Evolutionary conservation across 2,113 vertebrate genomes (phyloP), one percentile per base, ranked within the genome.

Genomic region (Rhinoderma darwinii): DNA sequence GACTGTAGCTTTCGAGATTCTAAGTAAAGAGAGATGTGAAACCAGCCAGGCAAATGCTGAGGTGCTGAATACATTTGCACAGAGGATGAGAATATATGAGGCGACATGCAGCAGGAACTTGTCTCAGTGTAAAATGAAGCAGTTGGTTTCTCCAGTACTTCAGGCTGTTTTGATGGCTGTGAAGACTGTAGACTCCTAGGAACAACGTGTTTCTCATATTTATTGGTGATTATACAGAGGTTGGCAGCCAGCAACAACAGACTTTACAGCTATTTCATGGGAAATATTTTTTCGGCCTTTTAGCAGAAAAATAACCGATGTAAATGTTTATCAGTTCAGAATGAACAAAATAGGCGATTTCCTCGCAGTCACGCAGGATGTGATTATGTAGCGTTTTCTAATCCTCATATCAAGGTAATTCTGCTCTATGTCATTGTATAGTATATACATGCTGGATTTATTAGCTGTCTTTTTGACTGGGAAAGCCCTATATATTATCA

Each of bases 121-220:
- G 59, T 82, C 41, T 68, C 80, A 41, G 10, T 44, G 61, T 68
- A 47, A n/a, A 68, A 82, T 82, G 6, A 82, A 82, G 80, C 80
- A 82, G 59, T 82, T 47, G 80, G 39, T 47, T 17, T 63, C 18
- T 44, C 61, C 25, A 27, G 39, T 66, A 44, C 59, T 82, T 27
- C 61, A 68, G 79, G 80, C 80, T 82, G 59, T 82, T 82, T n/a
- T n/a, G n/a, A n/a, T n/a, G n/a, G 39, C 47, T 68, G 30, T 68
- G 51, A 56, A 22, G 80, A 32, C 59, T 41, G 30, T 66, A 82
- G 56, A 27, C 56, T 66, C 56, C 4, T 15, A 82, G 39, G 37
- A 30, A 59, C 50, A 77, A 80, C 54, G 41, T 63, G 59, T 66
- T 82, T 61, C 79, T 47, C n/a, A 82, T 63, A 82, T 44, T 68